Evolutionary conservation across 2,888 invertebrate species (phyloP), one percentile per base, ranked within the genome.

Genomic region (Salticus scenicus): DNA sequence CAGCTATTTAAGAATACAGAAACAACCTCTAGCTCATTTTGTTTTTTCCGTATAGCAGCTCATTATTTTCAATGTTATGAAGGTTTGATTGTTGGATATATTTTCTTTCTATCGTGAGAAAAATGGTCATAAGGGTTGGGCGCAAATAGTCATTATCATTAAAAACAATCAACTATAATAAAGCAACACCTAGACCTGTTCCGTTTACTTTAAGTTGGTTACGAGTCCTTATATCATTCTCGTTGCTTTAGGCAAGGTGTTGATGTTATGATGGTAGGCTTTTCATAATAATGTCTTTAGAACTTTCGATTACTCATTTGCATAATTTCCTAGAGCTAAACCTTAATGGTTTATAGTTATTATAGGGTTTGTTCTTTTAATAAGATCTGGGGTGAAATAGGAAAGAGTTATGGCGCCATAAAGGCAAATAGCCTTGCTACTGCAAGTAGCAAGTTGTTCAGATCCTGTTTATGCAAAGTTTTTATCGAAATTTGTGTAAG

Each of bases 81-180:
- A 57, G 57, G 24, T 17, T 24, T 24, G 12, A 4, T 24, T 57
- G 8, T 24, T 24, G 1, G 24, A 7, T 57, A 24, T 24, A 17
- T 57, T 57, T 57, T 57, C 20, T 57, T 57, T 5, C 1, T 12
- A 1, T 57, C 57, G 57, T 57, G 57, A 57, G 57, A 57, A 57
- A n/a, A 57, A 57, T 57, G 24, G 57, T 1, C 24, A 24, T 24
- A 24, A 57, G 24, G 57, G 57, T 24, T 24, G 57, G 57, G 57
- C 57, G 57, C 57, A 12, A 57, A 57, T 57, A 57, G 24, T 57
- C 57, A 57, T 57, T 57, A 24, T 57, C 24, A 57, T 57, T 57
- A 57, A 57, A 57, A 57, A 57, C 57, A 57, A 57, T 57, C 57
- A 4, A 5, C 57, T 24, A 12, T 5, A 17, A 24, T 24, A 5